Evolutionary conservation across 2,888 invertebrate genomes (phyloP).

Genomic region (Caenorhabditis plicata): DNA sequence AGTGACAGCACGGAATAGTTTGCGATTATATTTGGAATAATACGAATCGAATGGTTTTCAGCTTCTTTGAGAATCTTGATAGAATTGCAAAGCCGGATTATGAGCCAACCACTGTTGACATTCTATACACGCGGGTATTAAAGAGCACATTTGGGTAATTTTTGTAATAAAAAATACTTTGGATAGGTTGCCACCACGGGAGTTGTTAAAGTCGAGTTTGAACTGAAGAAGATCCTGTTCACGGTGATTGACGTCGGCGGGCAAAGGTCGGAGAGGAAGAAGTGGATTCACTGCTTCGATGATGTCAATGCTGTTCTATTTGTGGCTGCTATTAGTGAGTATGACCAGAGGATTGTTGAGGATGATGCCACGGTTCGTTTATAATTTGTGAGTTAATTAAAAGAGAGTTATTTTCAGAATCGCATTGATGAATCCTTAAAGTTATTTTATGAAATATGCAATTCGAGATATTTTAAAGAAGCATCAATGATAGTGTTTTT

Average conservation of each 20-base stretch:
- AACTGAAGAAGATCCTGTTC: conserved; percentile 41
- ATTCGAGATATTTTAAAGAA: conserved; percentile 45
- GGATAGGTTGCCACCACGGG: conserved; percentile 54
- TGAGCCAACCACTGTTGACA: conserved; percentile 52
- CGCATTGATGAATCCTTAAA: conserved; percentile 57
- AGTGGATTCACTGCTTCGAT: conserved; percentile 61
- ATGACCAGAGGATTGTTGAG: conserved; percentile 54
- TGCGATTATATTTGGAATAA: conserved; percentile 11
- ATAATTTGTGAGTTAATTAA: not conserved
- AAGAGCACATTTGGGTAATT: not conserved
- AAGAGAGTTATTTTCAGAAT: conserved; percentile 43
- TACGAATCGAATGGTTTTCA: conserved; percentile 25
- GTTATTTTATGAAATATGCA: conserved; percentile 50
- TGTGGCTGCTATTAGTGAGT: conserved; percentile 58
- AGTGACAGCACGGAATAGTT: conserved; percentile 49
- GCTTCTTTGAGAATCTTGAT: conserved; percentile 60
- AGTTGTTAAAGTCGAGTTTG: conserved; percentile 51
- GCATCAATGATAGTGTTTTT: conserved; percentile 61
- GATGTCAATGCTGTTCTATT: conserved; percentile 56
- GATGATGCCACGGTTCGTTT: conserved; percentile 46
- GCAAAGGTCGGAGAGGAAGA: conserved; percentile 57
- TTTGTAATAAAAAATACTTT: not conserved
- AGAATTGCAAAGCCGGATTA: conserved; percentile 47
- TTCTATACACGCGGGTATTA: conserved; percentile 54
- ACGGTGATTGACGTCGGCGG: conserved; percentile 59